A percentile compares a stretch with the other conserved stretches of the same genome.
phyloP scores from a whole-genome alignment of 2,113 vertebrate species.

The Phoxinus phoxinus region DNA sequence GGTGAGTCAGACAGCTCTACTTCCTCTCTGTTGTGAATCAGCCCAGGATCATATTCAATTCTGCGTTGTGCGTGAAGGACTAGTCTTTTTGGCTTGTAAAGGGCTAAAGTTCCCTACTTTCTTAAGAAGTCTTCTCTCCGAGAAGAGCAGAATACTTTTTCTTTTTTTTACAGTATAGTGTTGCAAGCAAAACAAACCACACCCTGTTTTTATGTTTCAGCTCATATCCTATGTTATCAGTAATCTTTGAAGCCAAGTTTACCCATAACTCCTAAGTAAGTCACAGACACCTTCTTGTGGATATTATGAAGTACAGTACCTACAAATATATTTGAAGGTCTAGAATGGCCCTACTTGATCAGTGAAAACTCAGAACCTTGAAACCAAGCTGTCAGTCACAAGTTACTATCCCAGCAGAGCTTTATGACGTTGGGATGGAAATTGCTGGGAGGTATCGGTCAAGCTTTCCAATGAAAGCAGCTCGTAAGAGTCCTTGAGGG shows the following conservation, averaged over 20 bases:
- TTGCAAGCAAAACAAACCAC: conserved; percentile 26
- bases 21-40: conserved; percentile 14
- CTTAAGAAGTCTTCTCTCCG: background rate
- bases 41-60: conserved; percentile 1
- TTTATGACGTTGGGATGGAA: conserved; percentile 5
- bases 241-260: background rate
- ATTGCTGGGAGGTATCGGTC: conserved; percentile 26
- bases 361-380: background rate
- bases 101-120: background rate
- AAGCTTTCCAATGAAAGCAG: conserved; percentile 20
- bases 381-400: conserved; percentile 1
- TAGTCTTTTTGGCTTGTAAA: background rate
- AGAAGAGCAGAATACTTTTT: background rate
- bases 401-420: background rate
- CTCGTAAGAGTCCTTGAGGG: conserved; percentile 26
- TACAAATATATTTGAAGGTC: background rate
- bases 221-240: conserved; percentile 5
- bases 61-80: background rate
- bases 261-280: background rate
- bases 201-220: conserved; percentile 29
- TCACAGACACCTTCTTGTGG: background rate
- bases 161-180: background rate
- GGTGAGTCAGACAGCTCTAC: conserved; percentile 28
- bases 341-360: background rate
- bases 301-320: background rate